Base-by-base conservation (phyloP, 2,113 vertebrate genomes). In the Muscicapa adusta region DNA sequence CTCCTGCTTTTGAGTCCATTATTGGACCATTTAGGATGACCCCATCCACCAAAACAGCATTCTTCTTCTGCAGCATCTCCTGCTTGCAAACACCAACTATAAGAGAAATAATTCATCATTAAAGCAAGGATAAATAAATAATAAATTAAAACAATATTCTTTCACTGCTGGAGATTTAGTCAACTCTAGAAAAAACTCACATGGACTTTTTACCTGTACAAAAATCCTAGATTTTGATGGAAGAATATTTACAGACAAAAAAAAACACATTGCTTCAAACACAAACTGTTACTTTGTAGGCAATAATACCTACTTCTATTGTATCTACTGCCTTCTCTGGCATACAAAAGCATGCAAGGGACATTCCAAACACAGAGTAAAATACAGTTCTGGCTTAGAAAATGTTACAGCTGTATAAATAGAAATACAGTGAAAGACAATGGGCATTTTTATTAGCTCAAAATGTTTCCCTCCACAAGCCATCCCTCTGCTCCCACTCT, bases 1-100 rank as follows among this genome's bases (percentile, higher is more conserved):
- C 98, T 90, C 98, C 97, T 76, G 96, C 95, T 87, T 91, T 97
- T 47, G 91, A 85, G 45, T 99, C 96, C 85, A 96, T 95, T 45
- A 97, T 96, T 3, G 98, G 97, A 33, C 98, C 98, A 51, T 98
- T 98, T 85, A 99, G 89, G 38, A 96, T 5, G 14, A 98, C 72
- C 1, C 97, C 97, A 82, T 98, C 98, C 78, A 98, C 97, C 23
- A 98, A 94, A 85, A 98, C 86, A 24, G 97, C 93, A 22, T 78
- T 97, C 77, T 96, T 98, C 68, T 94, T 96, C 43, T 96, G 94
- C 23, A 93, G 58, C 88, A 91, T 94, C 54, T 98, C 98, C 36
- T 80, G 89, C 42, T 92, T 96, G 75, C 75, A 71, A 33, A 14
- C 56, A 70, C 57, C 87, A 93, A 42, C 98, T 98, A 89, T 43